Conservation (phyloP, 2,888 invertebrate species). For the Oscheius onirici region DNA sequence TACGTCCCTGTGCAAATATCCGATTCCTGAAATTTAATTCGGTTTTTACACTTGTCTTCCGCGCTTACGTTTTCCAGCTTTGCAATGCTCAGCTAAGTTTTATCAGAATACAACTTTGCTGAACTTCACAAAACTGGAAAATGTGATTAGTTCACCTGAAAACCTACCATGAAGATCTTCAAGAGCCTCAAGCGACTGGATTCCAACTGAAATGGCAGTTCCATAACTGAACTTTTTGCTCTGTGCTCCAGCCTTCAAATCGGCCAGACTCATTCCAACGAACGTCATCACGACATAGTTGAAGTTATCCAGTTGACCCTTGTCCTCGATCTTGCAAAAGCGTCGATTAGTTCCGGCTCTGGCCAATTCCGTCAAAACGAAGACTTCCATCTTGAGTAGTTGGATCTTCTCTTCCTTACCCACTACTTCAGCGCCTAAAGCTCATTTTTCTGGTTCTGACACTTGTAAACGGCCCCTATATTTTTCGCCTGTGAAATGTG, state of each 20-base stretch:
- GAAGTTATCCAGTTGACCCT: constrained; percentile 62
- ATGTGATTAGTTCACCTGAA: too few species aligned
- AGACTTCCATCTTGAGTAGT: constrained; percentile 68
- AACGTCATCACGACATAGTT: constrained; percentile 67
- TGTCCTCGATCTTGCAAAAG: constrained; percentile 68
- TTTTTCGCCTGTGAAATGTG: too few species aligned
- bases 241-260: constrained; percentile 43
- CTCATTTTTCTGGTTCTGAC: constrained; percentile 53
- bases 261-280: constrained; percentile 57
- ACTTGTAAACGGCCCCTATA: constrained; percentile 67
- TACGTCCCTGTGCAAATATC: constrained; percentile 50
- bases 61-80: too few species aligned
- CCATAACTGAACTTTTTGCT: constrained; percentile 55
- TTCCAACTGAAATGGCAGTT: constrained; percentile 53
- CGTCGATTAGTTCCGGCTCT: constrained; percentile 64
- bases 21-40: too few species aligned
- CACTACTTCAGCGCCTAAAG: constrained; percentile 60
- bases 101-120: too few species aligned
- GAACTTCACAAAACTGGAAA: too few species aligned
- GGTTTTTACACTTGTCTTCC: too few species aligned
- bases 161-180: constrained; percentile 59
- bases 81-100: too few species aligned
- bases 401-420: constrained; percentile 62
- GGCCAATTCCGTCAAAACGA: constrained; percentile 62
- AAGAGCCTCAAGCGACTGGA: constrained; percentile 54